phyloP scores from a whole-genome alignment of 1,140 invertebrate species.

The Bathynomus jamesi region DNA sequence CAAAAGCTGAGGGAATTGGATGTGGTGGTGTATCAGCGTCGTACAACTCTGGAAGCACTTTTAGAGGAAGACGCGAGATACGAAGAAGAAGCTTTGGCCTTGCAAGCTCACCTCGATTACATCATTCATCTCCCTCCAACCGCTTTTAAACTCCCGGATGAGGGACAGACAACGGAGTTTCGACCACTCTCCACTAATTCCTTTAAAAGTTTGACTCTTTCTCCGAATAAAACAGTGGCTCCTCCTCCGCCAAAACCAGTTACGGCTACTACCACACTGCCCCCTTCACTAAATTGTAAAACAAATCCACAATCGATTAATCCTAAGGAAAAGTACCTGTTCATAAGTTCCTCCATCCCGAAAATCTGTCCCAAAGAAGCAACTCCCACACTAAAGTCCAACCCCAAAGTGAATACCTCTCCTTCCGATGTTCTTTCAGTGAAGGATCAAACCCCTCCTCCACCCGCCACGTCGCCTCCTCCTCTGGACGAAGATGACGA shows the following conservation, averaged over 20 bases:
- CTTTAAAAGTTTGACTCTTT: slow-evolving; percentile 11
- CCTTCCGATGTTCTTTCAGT: too few relatives aligned
- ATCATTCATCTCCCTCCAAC: slow-evolving; percentile 32
- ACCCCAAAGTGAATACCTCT: too few relatives aligned
- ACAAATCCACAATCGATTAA: too few relatives aligned
- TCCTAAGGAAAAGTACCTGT: too few relatives aligned
- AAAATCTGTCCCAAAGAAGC: too few relatives aligned
- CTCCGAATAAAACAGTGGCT: too few relatives aligned
- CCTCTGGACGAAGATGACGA: slow-evolving; percentile 27
- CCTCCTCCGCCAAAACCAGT: not conserved
- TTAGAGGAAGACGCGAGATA: slow-evolving; percentile 55
- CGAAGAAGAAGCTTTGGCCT: slow-evolving; percentile 47
- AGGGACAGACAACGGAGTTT: not conserved
- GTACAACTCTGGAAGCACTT: slow-evolving; percentile 54
- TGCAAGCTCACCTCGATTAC: slow-evolving; percentile 28
- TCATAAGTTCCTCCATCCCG: too few relatives aligned
- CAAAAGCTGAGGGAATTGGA: slow-evolving; percentile 55
- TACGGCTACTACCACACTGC: not conserved
- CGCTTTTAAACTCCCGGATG: slow-evolving; percentile 23
- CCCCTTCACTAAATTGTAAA: not conserved
- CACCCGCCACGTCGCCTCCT: not conserved
- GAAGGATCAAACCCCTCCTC: slow-evolving; percentile 6
- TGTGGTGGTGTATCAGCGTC: slow-evolving; percentile 54
- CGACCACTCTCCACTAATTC: not conserved
- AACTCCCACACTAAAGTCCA: too few relatives aligned